Evolutionary conservation across 2,113 vertebrate genomes (phyloP).

Genomic region (Gopherus evgoodei): DNA sequence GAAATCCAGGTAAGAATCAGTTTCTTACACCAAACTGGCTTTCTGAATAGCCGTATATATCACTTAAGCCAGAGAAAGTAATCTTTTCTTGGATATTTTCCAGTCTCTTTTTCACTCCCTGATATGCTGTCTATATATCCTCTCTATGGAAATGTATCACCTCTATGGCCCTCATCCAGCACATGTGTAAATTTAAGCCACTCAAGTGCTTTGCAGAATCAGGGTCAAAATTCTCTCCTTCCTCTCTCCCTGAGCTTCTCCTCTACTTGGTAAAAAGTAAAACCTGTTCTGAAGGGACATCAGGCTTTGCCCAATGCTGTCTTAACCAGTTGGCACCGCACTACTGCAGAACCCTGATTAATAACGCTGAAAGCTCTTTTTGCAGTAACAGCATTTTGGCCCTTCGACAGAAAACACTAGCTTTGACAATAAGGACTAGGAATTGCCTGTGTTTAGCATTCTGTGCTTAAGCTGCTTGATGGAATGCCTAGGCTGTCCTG

Average conservation of each 20-base stretch:
- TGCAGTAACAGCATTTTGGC: constrained; percentile 51
- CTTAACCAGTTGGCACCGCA: constrained; percentile 41
- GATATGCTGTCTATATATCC: neutral
- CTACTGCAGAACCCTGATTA: constrained; percentile 56
- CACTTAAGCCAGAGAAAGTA: neutral
- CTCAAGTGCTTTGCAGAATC: constrained; percentile 22
- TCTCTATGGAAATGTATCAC: neutral
- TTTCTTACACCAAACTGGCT: neutral
- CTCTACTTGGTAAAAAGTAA: constrained; percentile 24
- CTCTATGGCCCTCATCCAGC: neutral
- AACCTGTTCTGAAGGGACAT: constrained; percentile 37
- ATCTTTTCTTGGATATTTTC: constrained; percentile 13
- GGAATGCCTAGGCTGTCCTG: constrained; percentile 56
- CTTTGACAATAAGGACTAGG: constrained; percentile 30
- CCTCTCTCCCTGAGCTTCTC: neutral
- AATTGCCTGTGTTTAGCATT: constrained; percentile 11
- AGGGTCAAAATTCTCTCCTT: constrained; percentile 47
- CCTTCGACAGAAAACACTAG: constrained; percentile 49
- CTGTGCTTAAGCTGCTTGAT: constrained; percentile 34
- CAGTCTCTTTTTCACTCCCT: neutral
- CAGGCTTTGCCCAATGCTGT: neutral
- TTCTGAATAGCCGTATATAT: neutral
- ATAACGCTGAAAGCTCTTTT: constrained; percentile 57
- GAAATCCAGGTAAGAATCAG: neutral
- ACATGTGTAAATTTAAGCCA: constrained; percentile 7